Base-by-base conservation (phyloP, 2,797 vertebrate genomes). In the Anas bernieri region DNA sequence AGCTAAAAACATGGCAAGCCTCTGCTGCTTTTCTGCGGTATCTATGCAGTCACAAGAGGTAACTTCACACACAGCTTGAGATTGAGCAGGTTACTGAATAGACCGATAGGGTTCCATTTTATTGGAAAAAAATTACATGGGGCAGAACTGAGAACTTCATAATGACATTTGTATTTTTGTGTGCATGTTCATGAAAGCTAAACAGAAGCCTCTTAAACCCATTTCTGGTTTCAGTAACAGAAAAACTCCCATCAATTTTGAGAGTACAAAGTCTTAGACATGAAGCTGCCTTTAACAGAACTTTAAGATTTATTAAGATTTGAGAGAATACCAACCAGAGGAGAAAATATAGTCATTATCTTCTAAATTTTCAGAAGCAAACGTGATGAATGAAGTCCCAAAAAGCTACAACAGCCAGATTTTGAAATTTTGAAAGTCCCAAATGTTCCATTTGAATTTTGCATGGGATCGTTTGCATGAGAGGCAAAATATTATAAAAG, bases 61-160 rank as follows among this genome's bases (percentile, higher is more conserved):
- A 76, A 17, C 41, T 55, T 88, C 39, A 67, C 31, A 69, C 2
- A 15, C 0, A 1, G 9, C 43, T 85, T 85, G 30, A 83, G 72
- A 74, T 25, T 66, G 37, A 90, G 52, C 23, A 55, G 37, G 28
- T 75, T 64, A 54, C 10, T 64, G 62, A 90, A 64, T 3, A 14
- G 18, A 74, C 30, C 26, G 25, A 37, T 0, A 56, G 30, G 10
- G 26, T 31, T 63, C 11, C 3, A 26, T 52, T 76, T 66, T 52
- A 76, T 67, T 69, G 84, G 37, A 59, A 92, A 84, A 59, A 92
- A 84, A 31, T 26, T 79, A 85, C 7, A 76, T 11, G 11, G n/a
- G 62, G 69, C 10, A 88, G 64, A 90, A 69, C 8, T 0, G 4
- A 80, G 12, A n/a, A 35, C 1, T 3, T 70, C 20, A 56, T 21